A percentile compares a stretch with the other conserved stretches of the same genome.
phyloP scores from a whole-genome alignment of 2,113 vertebrate genomes.

The Junco hyemalis region DNA sequence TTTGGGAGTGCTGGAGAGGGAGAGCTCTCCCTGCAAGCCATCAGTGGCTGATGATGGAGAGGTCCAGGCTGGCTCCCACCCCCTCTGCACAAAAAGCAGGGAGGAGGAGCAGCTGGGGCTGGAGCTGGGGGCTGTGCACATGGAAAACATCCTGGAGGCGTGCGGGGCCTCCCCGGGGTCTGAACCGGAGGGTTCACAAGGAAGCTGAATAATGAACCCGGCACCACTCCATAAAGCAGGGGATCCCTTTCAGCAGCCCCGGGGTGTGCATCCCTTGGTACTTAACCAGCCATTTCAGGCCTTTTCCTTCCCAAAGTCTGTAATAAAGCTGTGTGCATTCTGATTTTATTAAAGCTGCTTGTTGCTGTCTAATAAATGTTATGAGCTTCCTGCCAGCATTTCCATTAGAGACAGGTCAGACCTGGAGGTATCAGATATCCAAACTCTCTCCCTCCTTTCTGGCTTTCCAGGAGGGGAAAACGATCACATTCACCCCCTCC shows the following conservation, averaged over 20 bases:
- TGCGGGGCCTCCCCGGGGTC: neutral
- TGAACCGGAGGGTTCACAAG: rapidly evolving
- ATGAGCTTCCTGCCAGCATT: conserved; percentile 48
- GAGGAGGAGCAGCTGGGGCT: neutral
- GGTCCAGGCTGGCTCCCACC: neutral
- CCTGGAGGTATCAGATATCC: conserved; percentile 41
- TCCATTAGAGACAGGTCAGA: conserved; percentile 48
- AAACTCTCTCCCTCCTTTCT: neutral
- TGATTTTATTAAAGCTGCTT: conserved; percentile 51
- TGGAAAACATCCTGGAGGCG: neutral
- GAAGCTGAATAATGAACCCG: conserved; percentile 37
- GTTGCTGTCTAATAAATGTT: conserved; percentile 51
- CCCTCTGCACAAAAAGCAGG: neutral
- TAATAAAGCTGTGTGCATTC: neutral
- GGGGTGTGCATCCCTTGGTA: neutral
- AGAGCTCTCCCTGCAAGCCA: neutral
- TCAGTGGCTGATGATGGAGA: neutral
- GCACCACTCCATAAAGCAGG: conserved; percentile 32
- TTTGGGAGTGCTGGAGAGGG: neutral
- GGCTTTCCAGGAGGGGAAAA: neutral
- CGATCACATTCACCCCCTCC: neutral
- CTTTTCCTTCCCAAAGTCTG: neutral
- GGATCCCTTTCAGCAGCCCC: neutral
- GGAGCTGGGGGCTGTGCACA: neutral
- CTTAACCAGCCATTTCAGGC: conserved; percentile 35